Conservation (phyloP, 2,113 vertebrate species). For the Solea senegalensis region DNA sequence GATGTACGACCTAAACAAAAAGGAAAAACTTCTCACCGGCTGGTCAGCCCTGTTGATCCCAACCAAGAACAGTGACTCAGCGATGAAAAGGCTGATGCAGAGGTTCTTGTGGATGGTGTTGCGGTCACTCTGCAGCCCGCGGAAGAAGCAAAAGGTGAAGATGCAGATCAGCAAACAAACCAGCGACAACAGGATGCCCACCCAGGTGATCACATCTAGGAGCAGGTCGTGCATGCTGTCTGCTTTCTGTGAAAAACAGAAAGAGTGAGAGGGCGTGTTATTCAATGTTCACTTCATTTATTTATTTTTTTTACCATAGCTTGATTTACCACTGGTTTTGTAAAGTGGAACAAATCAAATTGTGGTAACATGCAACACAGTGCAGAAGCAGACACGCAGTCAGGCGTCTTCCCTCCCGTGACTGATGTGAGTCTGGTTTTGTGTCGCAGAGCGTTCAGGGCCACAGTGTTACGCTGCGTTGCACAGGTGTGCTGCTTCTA, state of each 20-base stretch:
- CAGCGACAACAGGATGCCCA: constrained; percentile 96
- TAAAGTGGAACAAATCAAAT: constrained; percentile 27
- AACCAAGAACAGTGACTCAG: constrained; percentile 95
- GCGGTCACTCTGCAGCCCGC: constrained; percentile 95
- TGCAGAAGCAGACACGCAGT: background rate
- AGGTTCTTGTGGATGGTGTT: constrained; percentile 99
- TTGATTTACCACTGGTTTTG: background rate
- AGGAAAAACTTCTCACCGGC: constrained; percentile 84
- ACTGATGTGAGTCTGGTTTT: constrained; percentile 47
- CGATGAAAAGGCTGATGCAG: constrained; percentile 97
- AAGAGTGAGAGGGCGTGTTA: constrained; percentile 7
- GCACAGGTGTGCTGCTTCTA: constrained; percentile 72
- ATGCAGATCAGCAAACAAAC: constrained; percentile 98
- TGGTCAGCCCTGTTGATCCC: constrained; percentile 98
- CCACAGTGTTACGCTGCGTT: constrained; percentile 55
- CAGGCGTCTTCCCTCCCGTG: constrained; percentile 1
- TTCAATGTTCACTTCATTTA: background rate
- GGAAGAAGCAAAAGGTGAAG: constrained; percentile 99
- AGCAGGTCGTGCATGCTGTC: constrained; percentile 94
- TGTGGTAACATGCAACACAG: constrained; percentile 20
- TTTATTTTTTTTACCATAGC: background rate
- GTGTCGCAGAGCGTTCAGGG: constrained; percentile 66
- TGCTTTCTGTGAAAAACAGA: constrained; percentile 82
- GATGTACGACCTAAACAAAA: background rate
- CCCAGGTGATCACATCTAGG: constrained; percentile 97